These are phyloP conservation scores for Sturnira hondurensis DNA, from an alignment of 2,113 vertebrate species.

Conservation along the genomic window DNA sequence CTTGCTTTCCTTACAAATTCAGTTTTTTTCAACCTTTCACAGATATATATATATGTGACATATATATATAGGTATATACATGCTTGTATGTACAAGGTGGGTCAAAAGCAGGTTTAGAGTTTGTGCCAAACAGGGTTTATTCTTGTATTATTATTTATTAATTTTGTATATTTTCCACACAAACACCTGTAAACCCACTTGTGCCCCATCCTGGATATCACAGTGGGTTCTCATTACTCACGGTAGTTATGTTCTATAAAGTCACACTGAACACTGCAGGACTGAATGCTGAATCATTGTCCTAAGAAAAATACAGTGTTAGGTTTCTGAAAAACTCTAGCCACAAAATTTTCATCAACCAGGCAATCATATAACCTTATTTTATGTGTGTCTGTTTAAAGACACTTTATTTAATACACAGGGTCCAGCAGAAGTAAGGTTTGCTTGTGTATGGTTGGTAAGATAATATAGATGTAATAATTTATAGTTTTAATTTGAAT, in stretches of 20 bases:
- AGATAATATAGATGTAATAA: too few species aligned
- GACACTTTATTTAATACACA: neutral
- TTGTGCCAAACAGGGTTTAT: neutral
- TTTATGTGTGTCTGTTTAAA: neutral
- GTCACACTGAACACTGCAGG: neutral
- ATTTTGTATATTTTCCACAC: neutral
- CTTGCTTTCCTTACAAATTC: neutral
- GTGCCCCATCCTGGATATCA: neutral
- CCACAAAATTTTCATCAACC: neutral
- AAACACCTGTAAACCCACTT: neutral
- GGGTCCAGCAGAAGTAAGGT: too few species aligned
- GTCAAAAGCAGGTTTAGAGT: neutral
- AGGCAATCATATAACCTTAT: neutral
- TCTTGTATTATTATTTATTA: neutral
- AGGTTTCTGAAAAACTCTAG: neutral
- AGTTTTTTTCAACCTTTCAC: neutral
- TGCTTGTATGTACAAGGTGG: neutral
- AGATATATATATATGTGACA: neutral
- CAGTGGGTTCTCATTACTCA: neutral
- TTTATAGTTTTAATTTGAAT: too few species aligned
- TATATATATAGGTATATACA: neutral
- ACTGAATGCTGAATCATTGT: neutral
- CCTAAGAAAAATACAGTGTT: neutral
- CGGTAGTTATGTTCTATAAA: neutral
- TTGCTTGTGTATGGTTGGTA: too few species aligned